These are phyloP conservation scores for Sylvia atricapilla DNA, from an alignment of 2,113 vertebrate genomes.

Conservation along the genomic window DNA sequence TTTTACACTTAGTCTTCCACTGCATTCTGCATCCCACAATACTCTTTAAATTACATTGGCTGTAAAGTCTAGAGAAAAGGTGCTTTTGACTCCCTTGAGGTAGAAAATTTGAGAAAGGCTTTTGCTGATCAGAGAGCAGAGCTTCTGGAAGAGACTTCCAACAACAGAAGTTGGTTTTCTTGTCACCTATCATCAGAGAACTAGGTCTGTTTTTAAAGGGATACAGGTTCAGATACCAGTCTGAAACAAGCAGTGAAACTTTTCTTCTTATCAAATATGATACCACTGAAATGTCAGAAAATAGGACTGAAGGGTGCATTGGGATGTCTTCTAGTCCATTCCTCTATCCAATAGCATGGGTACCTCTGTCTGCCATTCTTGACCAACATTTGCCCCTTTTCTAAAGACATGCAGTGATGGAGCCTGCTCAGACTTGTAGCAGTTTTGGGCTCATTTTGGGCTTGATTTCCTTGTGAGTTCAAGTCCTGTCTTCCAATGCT, in stretches of 20 bases:
- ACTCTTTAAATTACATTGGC: neutral
- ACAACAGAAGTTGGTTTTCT: neutral
- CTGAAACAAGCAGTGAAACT: neutral
- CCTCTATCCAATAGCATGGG: accelerated
- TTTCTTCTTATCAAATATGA: neutral
- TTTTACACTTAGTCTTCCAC: neutral
- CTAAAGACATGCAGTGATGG: neutral
- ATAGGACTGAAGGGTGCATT: neutral
- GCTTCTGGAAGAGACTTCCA: neutral
- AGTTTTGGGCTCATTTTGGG: neutral
- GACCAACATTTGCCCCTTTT: neutral
- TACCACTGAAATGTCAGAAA: neutral
- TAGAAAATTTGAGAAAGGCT: neutral
- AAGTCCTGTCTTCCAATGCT: neutral
- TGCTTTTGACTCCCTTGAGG: neutral
- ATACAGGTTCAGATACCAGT: neutral
- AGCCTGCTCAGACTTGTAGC: neutral
- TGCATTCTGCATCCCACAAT: neutral
- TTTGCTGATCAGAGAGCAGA: neutral
- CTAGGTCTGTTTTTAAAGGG: neutral
- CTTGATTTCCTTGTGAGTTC: neutral
- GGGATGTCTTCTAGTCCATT: neutral
- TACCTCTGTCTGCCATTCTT: neutral
- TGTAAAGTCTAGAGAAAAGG: neutral
- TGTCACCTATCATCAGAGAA: neutral